phyloP scores from a whole-genome alignment of 2,113 vertebrate genomes.

The Tamias sibiricus region DNA sequence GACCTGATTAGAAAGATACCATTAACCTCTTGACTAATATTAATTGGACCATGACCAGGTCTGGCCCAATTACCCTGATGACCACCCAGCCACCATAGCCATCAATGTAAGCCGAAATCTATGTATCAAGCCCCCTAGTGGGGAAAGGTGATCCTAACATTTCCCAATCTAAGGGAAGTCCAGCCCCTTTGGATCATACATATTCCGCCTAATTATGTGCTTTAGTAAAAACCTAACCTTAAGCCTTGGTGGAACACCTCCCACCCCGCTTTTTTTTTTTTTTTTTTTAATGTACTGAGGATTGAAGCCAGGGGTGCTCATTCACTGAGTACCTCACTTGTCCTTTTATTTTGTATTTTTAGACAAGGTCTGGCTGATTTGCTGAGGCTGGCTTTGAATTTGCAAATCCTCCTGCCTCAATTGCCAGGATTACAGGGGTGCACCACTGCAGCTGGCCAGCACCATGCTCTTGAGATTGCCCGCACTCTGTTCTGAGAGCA shows the following conservation, averaged over 20 bases:
- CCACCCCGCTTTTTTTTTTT: too few species aligned
- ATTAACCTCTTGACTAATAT: neutral
- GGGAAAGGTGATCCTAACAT: neutral
- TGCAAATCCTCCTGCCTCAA: too few species aligned
- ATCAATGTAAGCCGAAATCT: neutral
- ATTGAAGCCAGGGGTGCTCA: too few species aligned
- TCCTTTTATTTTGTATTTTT: too few species aligned
- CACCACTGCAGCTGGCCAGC: too few species aligned
- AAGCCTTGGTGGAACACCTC: neutral
- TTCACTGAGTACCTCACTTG: too few species aligned
- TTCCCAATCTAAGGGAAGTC: neutral
- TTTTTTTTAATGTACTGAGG: too few species aligned
- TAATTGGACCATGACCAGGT: neutral
- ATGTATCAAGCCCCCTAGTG: neutral
- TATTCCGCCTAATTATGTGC: neutral
- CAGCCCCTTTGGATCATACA: neutral
- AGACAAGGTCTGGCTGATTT: too few species aligned
- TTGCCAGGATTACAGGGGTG: too few species aligned
- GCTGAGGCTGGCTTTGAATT: too few species aligned
- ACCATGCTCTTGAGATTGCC: neutral
- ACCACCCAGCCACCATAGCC: too few species aligned
- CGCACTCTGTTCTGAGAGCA: neutral
- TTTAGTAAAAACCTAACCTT: neutral
- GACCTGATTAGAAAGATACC: neutral
- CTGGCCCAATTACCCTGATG: too few species aligned